Percentiles rank a stretch among this genome's conserved stretches.
Evolutionary conservation across 2,797 vertebrate species (phyloP).

Genomic region (Fistularia tabacaria): DNA sequence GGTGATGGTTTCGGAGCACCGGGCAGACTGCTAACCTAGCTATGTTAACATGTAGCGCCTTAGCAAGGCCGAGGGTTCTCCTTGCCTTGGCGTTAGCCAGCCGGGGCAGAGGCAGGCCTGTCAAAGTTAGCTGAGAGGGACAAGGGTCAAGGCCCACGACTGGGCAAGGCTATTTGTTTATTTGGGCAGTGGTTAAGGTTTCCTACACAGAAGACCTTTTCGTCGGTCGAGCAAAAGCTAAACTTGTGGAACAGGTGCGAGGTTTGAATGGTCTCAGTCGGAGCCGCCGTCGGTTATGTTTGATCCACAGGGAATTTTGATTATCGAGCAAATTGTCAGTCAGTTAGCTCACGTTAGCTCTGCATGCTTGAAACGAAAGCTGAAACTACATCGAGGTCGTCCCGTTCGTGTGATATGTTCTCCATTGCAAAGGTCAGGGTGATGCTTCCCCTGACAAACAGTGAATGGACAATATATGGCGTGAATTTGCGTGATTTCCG

Average conservation of each 20-base stretch:
- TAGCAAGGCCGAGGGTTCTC: slow-evolving; percentile 62
- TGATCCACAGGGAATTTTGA: slow-evolving; percentile 4
- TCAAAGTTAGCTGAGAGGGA: slow-evolving; percentile 61
- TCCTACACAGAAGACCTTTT: slow-evolving; percentile 3
- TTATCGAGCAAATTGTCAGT: slow-evolving; percentile 30
- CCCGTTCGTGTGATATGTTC: slow-evolving; percentile 5
- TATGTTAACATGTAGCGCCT: slow-evolving; percentile 41
- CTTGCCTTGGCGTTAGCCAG: slow-evolving; percentile 35
- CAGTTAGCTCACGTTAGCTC: slow-evolving; percentile 27
- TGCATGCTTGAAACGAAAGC: slow-evolving; percentile 25
- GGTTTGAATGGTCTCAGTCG: slow-evolving; percentile 2
- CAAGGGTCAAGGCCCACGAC: slow-evolving; percentile 63
- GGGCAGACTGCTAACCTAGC: slow-evolving; percentile 25
- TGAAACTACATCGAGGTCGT: slow-evolving; percentile 5
- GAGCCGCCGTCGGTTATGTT: slow-evolving; percentile 7
- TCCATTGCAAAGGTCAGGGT: slow-evolving; percentile 32
- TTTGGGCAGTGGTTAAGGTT: slow-evolving; percentile 32
- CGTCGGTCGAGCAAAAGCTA: neutral
- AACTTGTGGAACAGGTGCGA: neutral
- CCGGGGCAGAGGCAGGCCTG: slow-evolving; percentile 48
- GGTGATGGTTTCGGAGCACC: slow-evolving; percentile 5
- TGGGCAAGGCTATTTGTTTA: slow-evolving; percentile 54
- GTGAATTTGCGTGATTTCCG: too few species aligned
- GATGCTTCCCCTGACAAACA: neutral
- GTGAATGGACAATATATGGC: too few species aligned